These are phyloP conservation scores for Pyrgus malvae DNA, from an alignment of 2,888 invertebrate species.

Conservation along the genomic window DNA sequence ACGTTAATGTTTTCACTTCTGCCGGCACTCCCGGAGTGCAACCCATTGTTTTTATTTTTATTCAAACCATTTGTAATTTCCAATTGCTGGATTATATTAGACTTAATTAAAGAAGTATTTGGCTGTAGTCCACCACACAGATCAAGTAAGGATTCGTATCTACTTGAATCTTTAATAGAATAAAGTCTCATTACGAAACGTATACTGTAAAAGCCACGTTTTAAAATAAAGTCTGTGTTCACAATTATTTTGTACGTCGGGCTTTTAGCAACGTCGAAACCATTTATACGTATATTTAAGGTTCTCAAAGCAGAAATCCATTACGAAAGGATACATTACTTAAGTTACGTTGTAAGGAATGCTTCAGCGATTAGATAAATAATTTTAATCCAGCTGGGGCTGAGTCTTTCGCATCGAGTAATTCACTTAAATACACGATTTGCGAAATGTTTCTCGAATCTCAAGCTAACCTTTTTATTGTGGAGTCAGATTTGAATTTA, in stretches of 20 bases:
- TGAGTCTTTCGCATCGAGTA: slow-evolving; percentile 5
- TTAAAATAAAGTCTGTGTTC: neutral
- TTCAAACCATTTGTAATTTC: no score
- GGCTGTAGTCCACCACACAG: no score
- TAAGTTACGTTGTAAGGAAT: slow-evolving; percentile 12
- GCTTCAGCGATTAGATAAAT: slow-evolving; percentile 25
- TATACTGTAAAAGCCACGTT: neutral
- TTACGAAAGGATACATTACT: slow-evolving; percentile 20
- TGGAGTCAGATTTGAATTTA: neutral
- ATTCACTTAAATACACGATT: slow-evolving; percentile 14
- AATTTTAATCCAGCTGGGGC: slow-evolving; percentile 19
- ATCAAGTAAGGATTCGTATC: no score
- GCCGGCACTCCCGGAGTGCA: no score
- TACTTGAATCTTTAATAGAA: neutral
- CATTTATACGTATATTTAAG: slow-evolving; percentile 14
- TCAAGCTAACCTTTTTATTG: slow-evolving; percentile 4
- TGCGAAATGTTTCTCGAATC: slow-evolving; percentile 7
- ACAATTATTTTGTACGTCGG: neutral
- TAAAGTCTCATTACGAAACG: neutral
- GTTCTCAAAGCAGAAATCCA: neutral
- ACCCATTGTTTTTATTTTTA: no score
- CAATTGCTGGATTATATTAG: no score
- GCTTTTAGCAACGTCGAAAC: neutral
- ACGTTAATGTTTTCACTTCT: no score
- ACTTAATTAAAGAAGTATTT: no score